phyloP scores from a whole-genome alignment of 2,113 vertebrate genomes.

The Pontoporia blainvillei region DNA sequence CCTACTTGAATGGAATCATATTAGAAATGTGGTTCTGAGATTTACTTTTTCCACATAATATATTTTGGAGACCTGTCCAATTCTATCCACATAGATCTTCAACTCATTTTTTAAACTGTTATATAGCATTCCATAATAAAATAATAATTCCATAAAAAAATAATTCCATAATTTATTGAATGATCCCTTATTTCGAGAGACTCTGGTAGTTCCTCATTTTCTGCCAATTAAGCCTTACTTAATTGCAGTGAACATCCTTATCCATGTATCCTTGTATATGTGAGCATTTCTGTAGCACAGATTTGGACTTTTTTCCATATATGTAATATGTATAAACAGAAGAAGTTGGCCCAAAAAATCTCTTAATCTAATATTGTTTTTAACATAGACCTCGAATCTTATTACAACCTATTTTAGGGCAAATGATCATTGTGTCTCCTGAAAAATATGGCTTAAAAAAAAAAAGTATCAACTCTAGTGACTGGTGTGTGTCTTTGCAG shows the following conservation, averaged over 20 bases:
- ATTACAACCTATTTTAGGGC: not conserved
- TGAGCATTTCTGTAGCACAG: not conserved
- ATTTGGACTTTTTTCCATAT: not conserved
- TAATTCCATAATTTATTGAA: not conserved
- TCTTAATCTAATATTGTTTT: not conserved
- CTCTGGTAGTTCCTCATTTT: not conserved
- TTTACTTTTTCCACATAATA: not conserved
- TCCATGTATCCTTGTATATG: not conserved
- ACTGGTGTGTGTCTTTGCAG: not conserved
- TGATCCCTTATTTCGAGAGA: not conserved
- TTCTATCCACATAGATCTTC: not conserved
- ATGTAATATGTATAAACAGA: not conserved
- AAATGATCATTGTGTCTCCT: not conserved
- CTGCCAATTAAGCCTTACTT: not conserved
- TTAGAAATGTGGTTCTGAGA: not conserved
- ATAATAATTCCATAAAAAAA: no score
- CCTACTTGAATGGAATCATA: not conserved
- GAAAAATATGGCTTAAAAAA: not conserved
- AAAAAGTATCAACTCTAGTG: not conserved
- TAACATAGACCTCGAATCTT: not conserved
- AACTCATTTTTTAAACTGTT: not conserved
- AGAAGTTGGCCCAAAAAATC: not conserved
- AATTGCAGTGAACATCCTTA: not conserved
- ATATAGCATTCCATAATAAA: not conserved
- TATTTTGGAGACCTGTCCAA: not conserved